Percentiles rank a stretch among this genome's conserved stretches.
These are phyloP conservation scores for Paratrypauchen microcephalus DNA, from an alignment of 2,797 vertebrate species.

Conservation along the genomic window DNA sequence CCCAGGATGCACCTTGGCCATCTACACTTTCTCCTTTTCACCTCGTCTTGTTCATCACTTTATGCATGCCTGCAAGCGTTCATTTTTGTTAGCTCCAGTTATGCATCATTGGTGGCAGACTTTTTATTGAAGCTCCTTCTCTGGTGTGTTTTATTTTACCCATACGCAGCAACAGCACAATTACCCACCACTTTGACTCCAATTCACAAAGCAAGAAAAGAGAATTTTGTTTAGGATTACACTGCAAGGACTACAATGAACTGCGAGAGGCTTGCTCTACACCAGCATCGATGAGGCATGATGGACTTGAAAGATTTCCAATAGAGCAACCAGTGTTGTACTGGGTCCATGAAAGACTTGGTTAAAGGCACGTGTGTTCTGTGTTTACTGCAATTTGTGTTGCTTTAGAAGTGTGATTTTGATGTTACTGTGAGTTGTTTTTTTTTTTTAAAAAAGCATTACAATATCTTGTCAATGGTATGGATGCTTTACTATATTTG, in stretches of 20 bases:
- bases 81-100: constrained; percentile 34
- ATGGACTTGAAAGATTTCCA: constrained; percentile 13
- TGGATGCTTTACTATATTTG: constrained; percentile 24
- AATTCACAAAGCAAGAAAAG: constrained; percentile 10
- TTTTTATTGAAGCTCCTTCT: constrained; percentile 27
- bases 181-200: constrained; percentile 7
- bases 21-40: constrained; percentile 22
- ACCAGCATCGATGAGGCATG: constrained; percentile 55
- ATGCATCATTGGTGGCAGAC: constrained; percentile 31
- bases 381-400: constrained; percentile 31
- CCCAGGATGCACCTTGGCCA: constrained; percentile 23
- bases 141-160: constrained; percentile 1
- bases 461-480: constrained; percentile 34
- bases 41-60: constrained; percentile 27
- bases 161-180: constrained; percentile 1
- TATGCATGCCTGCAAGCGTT: constrained; percentile 54
- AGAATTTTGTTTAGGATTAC: background rate
- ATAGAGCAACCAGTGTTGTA: background rate
- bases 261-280: constrained; percentile 28
- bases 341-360: constrained; percentile 21
- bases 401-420: constrained; percentile 43
- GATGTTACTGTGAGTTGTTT: constrained; percentile 59
- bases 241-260: constrained; percentile 16
- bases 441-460: constrained; percentile 44
- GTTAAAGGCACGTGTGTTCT: constrained; percentile 27